These are phyloP conservation scores for Chrysotoxum bicinctum DNA, from an alignment of 2,888 invertebrate species.

Conservation along the genomic window DNA sequence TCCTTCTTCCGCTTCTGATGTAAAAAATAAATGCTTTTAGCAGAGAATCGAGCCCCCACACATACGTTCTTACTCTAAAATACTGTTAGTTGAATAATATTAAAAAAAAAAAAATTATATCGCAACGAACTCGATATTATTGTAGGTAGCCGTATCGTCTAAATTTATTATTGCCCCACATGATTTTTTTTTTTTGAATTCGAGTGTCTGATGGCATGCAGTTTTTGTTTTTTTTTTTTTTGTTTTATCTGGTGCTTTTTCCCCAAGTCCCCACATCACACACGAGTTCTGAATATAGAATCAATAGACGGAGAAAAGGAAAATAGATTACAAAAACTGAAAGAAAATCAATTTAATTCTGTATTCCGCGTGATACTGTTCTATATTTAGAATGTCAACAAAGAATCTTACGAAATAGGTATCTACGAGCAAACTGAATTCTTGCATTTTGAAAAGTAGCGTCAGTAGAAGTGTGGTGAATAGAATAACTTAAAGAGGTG, in stretches of 20 bases:
- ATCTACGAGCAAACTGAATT: neutral
- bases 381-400: slow-evolving; percentile 32
- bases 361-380: slow-evolving; percentile 27
- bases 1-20: slow-evolving; percentile 8
- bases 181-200: slow-evolving; percentile 21
- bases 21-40: neutral
- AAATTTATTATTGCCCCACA: slow-evolving; percentile 28
- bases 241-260: neutral
- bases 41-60: slow-evolving; percentile 11
- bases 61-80: neutral
- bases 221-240: neutral
- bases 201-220: slow-evolving; percentile 20
- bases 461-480: slow-evolving; percentile 24
- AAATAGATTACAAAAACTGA: neutral
- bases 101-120: neutral
- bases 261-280: neutral
- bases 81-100: neutral
- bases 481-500: neutral
- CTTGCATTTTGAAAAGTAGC: neutral
- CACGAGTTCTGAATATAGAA: slow-evolving; percentile 11
- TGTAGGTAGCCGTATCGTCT: slow-evolving; percentile 7
- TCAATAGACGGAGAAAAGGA: slow-evolving; percentile 3
- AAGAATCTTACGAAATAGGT: slow-evolving; percentile 13
- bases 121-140: slow-evolving; percentile 6
- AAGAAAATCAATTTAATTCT: slow-evolving; percentile 26